These are phyloP conservation scores for Mythimna loreyi DNA, from an alignment of 2,888 invertebrate genomes.

Conservation along the genomic window DNA sequence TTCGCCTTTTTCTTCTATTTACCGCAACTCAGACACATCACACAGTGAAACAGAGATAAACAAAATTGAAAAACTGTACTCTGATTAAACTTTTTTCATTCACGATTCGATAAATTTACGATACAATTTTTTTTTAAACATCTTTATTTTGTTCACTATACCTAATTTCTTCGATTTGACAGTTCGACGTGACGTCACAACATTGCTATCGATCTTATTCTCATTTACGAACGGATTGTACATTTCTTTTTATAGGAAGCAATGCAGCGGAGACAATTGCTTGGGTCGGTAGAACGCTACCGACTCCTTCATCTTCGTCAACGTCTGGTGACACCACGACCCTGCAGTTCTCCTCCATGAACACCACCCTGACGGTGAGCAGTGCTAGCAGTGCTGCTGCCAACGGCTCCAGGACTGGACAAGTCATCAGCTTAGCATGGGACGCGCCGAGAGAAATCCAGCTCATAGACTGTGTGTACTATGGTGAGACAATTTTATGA, in stretches of 20 bases:
- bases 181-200: too few relatives aligned
- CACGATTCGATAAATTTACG: too few relatives aligned
- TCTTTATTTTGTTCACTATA: too few relatives aligned
- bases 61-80: too few relatives aligned
- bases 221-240: too few relatives aligned
- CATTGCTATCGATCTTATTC: too few relatives aligned
- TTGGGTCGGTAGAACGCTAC: constrained; percentile 18
- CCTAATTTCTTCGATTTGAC: too few relatives aligned
- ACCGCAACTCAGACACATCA: too few relatives aligned
- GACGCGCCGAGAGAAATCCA: constrained; percentile 4
- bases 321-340: background rate
- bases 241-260: constrained; percentile 5
- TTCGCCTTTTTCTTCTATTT: too few relatives aligned
- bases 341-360: constrained; percentile 11
- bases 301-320: background rate
- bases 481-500: constrained; percentile 29
- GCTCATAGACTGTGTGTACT: constrained; percentile 35
- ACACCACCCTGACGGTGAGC: constrained; percentile 9
- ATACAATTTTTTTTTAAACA: too few relatives aligned
- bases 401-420: constrained; percentile 18
- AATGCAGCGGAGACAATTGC: constrained; percentile 31
- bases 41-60: too few relatives aligned
- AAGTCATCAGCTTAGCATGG: constrained; percentile 35
- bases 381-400: background rate
- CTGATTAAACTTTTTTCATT: too few relatives aligned